These are phyloP conservation scores for Laothoe populi DNA, from an alignment of 2,888 invertebrate species.

Conservation along the genomic window DNA sequence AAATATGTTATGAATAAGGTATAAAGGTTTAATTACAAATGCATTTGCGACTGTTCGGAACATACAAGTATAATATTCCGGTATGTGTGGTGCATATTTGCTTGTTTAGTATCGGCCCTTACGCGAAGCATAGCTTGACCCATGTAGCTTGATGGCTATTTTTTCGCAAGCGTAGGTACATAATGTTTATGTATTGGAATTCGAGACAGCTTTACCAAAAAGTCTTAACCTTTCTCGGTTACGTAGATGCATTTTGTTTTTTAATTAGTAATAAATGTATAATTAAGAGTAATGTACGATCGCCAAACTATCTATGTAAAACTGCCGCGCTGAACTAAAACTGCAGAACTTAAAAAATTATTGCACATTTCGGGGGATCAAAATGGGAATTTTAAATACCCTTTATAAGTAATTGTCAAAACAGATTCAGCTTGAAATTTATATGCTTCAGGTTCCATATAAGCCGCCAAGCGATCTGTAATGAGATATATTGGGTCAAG, in stretches of 20 bases:
- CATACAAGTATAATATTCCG: too few relatives aligned
- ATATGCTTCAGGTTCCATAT: conserved; percentile 18
- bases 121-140: neutral
- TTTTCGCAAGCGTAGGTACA: conserved; percentile 14
- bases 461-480: conserved; percentile 17
- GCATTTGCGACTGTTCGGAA: too few relatives aligned
- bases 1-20: too few relatives aligned
- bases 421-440: conserved; percentile 7
- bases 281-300: conserved; percentile 9
- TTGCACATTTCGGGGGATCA: neutral
- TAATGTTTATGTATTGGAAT: conserved; percentile 16
- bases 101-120: conserved; percentile 2
- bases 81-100: too few relatives aligned
- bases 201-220: conserved; percentile 27
- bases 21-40: too few relatives aligned
- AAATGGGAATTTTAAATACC: neutral
- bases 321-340: conserved; percentile 6
- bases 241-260: conserved; percentile 27
- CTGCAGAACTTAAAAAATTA: neutral
- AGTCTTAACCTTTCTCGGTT: conserved; percentile 23
- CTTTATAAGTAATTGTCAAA: neutral
- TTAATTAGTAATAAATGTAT: conserved; percentile 13
- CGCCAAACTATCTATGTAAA: conserved; percentile 22
- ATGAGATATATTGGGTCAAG: conserved; percentile 1
- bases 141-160: conserved; percentile 2